Evolutionary conservation across 1,140 invertebrate genomes (phyloP).

Genomic region (Sarcophaga peregrina): DNA sequence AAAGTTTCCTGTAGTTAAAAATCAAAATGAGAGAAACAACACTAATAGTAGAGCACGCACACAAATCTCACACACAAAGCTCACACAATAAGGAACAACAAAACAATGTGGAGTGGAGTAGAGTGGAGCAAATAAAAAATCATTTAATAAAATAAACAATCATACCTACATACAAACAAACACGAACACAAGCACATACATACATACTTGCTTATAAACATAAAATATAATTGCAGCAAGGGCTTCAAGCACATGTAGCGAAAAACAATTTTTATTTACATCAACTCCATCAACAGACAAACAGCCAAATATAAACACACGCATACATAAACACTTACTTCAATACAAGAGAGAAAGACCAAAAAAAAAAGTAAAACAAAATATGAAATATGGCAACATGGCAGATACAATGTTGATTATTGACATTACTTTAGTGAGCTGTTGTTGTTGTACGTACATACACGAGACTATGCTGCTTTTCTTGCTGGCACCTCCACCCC

Average conservation of each 20-base stretch:
- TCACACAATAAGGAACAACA: too few species aligned
- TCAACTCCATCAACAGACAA: neutral
- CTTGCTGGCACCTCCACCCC: neutral
- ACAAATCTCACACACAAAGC: too few species aligned
- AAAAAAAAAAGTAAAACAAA: neutral
- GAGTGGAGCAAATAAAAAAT: too few species aligned
- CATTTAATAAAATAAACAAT: neutral
- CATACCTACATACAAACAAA: neutral
- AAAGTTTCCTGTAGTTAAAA: too few species aligned
- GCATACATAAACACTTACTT: neutral
- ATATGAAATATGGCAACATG: conserved; percentile 37
- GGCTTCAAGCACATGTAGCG: conserved; percentile 7
- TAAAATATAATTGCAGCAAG: neutral
- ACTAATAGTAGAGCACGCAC: too few species aligned
- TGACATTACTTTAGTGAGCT: conserved; percentile 32
- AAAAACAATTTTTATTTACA: conserved; percentile 8
- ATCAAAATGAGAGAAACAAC: too few species aligned
- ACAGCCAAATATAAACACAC: neutral
- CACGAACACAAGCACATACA: neutral
- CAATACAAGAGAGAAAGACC: neutral
- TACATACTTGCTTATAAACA: neutral
- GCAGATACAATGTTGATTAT: conserved; percentile 33
- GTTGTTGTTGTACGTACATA: too few species aligned
- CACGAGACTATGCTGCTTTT: too few species aligned
- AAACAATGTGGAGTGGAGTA: too few species aligned